phyloP scores from a whole-genome alignment of 2,113 vertebrate species.

The Nannobrachium achirus region DNA sequence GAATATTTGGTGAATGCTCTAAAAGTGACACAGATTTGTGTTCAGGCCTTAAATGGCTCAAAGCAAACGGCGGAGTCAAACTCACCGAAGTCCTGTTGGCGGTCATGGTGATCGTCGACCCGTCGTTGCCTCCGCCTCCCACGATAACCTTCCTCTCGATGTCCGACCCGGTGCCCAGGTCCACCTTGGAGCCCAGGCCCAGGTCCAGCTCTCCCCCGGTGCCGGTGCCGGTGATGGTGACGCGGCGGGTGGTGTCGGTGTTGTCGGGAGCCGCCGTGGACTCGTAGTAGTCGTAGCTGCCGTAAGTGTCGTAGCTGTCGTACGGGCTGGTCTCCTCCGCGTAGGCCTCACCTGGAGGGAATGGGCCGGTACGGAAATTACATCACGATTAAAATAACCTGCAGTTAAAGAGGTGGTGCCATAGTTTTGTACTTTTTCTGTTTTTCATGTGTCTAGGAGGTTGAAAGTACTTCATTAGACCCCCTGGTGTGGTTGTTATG shows the following conservation, averaged over 20 bases:
- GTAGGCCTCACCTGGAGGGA: constrained; percentile 46
- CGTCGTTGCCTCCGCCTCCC: constrained; percentile 25
- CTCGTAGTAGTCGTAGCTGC: constrained; percentile 69
- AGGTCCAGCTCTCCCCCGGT: constrained; percentile 56
- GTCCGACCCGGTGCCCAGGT: constrained; percentile 45
- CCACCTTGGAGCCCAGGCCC: constrained; percentile 39
- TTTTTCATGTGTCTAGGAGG: too few species aligned
- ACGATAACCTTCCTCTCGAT: constrained; percentile 48
- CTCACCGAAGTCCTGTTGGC: constrained; percentile 65
- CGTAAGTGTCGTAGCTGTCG: constrained; percentile 60
- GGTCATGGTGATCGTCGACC: constrained; percentile 44
- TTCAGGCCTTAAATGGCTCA: too few species aligned
- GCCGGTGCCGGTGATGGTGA: constrained; percentile 57
- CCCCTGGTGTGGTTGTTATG: too few species aligned
- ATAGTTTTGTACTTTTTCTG: too few species aligned
- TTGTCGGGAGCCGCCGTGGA: constrained; percentile 42
- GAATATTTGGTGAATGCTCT: too few species aligned
- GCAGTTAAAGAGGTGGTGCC: too few species aligned
- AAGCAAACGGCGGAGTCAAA: too few species aligned
- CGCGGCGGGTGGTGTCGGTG: constrained; percentile 20
- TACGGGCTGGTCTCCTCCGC: constrained; percentile 45
- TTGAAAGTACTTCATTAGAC: too few species aligned
- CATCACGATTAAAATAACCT: too few species aligned
- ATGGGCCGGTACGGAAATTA: too few species aligned
- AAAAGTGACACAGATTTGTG: too few species aligned